These are phyloP conservation scores for Megalurothrips usitatus DNA, from an alignment of 2,888 invertebrate species.

Conservation along the genomic window DNA sequence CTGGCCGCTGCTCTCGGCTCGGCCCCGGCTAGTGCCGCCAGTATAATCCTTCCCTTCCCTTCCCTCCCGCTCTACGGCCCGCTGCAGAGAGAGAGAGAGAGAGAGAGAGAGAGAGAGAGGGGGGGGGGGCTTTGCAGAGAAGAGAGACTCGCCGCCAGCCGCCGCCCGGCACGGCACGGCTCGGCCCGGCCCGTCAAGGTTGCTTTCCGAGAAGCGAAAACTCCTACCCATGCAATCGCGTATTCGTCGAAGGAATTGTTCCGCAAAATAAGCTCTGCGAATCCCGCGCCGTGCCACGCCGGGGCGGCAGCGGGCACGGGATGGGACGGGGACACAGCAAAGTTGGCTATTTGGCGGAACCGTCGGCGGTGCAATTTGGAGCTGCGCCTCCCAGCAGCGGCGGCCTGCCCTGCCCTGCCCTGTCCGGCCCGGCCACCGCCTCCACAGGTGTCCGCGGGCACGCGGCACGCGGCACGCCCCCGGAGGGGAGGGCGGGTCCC, in stretches of 20 bases:
- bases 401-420: too few species aligned
- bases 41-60: too few species aligned
- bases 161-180: neutral
- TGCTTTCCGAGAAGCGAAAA: conserved; percentile 22
- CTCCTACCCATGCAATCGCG: conserved; percentile 9
- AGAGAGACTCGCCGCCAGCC: neutral
- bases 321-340: neutral
- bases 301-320: neutral
- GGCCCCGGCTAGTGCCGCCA: too few species aligned
- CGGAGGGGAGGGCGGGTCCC: too few species aligned
- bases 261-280: conserved; percentile 6
- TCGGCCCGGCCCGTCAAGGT: conserved; percentile 6
- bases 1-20: too few species aligned
- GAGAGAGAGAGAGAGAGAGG: neutral
- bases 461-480: neutral
- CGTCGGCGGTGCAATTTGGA: too few species aligned
- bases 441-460: too few species aligned
- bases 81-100: neutral
- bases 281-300: neutral
- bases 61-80: too few species aligned
- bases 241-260: conserved; percentile 21
- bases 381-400: too few species aligned
- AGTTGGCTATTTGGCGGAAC: neutral
- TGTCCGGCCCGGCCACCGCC: too few species aligned
- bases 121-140: too few species aligned